Conservation (phyloP, 2,888 invertebrate genomes). For the Brachyptera putata region DNA sequence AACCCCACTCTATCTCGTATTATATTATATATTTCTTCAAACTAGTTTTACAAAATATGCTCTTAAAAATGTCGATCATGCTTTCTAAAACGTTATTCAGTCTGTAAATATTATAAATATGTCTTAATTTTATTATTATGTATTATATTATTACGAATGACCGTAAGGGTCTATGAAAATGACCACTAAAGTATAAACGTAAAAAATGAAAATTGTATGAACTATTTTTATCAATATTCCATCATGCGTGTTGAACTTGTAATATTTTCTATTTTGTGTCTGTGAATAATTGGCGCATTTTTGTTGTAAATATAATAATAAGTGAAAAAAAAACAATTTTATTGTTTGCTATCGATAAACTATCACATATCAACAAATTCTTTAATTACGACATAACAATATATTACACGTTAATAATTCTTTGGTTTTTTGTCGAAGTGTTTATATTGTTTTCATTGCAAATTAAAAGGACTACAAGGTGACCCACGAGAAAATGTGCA, state of each 20-base stretch:
- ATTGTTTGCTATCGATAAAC: constrained; percentile 10
- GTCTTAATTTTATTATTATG: constrained; percentile 19
- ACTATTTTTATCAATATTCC: constrained; percentile 13
- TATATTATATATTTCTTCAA: too few species aligned
- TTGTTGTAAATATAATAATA: background rate
- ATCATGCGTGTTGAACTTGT: background rate
- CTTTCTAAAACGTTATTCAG: constrained; percentile 9
- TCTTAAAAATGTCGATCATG: background rate
- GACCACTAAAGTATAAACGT: constrained; percentile 7
- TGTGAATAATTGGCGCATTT: background rate
- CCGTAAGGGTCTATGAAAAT: constrained; percentile 6
- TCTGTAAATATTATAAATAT: constrained; percentile 30
- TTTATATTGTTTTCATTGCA: background rate
- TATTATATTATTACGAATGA: constrained; percentile 20
- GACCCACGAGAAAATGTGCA: background rate
- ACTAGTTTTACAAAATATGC: too few species aligned
- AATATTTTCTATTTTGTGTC: too few species aligned
- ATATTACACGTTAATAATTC: constrained; percentile 10
- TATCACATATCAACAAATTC: constrained; percentile 27
- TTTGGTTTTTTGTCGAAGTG: background rate
- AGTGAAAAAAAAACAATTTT: background rate
- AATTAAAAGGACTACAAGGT: background rate
- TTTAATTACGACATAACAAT: constrained; percentile 13
- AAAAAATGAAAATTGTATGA: background rate
- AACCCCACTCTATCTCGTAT: background rate